phyloP scores from a whole-genome alignment of 1,140 invertebrate species.

The Samia ricini region DNA sequence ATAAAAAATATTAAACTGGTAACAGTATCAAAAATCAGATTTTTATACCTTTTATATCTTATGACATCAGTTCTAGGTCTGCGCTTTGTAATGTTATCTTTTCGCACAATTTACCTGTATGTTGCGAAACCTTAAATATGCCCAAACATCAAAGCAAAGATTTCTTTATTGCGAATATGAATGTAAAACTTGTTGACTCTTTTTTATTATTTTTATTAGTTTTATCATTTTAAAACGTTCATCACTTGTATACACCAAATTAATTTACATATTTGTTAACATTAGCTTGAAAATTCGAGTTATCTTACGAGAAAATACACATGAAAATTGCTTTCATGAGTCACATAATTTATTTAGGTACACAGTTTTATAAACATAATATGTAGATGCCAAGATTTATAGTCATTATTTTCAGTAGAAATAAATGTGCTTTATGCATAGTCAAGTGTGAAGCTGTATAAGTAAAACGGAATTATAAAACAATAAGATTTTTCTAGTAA shows the following conservation, averaged over 20 bases:
- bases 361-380: background rate
- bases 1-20: background rate
- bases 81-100: background rate
- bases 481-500: too few relatives aligned
- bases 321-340: background rate
- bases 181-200: too few relatives aligned
- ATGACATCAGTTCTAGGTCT: conserved; percentile 3
- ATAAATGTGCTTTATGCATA: background rate
- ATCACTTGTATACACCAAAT: background rate
- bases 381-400: background rate
- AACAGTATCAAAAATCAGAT: background rate
- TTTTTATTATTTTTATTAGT: too few relatives aligned
- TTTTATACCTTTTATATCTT: background rate
- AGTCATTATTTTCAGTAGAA: background rate
- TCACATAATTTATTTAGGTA: background rate
- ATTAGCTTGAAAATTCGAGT: background rate
- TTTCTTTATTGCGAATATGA: too few relatives aligned
- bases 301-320: background rate
- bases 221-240: background rate
- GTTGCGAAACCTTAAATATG: background rate
- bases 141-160: too few relatives aligned
- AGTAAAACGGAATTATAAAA: too few relatives aligned
- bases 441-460: background rate
- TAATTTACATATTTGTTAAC: background rate
- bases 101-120: background rate